These are phyloP conservation scores for Marisa cornuarietis DNA, from an alignment of 1,140 invertebrate species.

Conservation along the genomic window DNA sequence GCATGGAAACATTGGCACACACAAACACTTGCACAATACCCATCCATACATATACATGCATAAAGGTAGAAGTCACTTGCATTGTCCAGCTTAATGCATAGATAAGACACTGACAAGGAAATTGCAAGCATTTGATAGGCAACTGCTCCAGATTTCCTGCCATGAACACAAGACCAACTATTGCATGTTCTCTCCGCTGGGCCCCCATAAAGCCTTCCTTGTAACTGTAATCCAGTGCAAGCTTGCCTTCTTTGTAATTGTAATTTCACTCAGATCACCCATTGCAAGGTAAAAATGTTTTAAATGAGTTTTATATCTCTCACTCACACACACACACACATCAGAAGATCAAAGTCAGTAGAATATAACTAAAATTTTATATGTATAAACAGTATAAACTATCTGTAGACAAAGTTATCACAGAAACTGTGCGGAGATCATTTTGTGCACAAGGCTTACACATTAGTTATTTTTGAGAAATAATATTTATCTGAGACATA, in stretches of 20 bases:
- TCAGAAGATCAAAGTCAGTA: too few relatives aligned
- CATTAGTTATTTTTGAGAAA: neutral
- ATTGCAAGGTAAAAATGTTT: too few relatives aligned
- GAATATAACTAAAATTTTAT: neutral
- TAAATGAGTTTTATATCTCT: too few relatives aligned
- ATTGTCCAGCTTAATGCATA: neutral
- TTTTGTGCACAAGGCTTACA: neutral
- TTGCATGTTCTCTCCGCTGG: too few relatives aligned
- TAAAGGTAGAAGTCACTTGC: neutral
- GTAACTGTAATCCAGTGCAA: too few relatives aligned
- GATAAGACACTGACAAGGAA: neutral
- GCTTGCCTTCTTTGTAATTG: too few relatives aligned
- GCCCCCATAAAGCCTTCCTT: too few relatives aligned
- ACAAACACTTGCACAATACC: constrained; percentile 5
- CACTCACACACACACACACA: too few relatives aligned
- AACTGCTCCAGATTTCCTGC: too few relatives aligned
- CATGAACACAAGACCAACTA: too few relatives aligned
- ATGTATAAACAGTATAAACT: neutral
- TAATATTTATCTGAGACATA: neutral
- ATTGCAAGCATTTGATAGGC: neutral
- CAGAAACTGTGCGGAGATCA: neutral
- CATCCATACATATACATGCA: neutral
- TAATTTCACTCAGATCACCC: too few relatives aligned
- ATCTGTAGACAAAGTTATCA: neutral
- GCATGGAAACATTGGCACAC: neutral